Evolutionary conservation across 2,113 vertebrate genomes (phyloP), one percentile per base, ranked within the genome.

Genomic region (Pyrgilauda ruficollis): DNA sequence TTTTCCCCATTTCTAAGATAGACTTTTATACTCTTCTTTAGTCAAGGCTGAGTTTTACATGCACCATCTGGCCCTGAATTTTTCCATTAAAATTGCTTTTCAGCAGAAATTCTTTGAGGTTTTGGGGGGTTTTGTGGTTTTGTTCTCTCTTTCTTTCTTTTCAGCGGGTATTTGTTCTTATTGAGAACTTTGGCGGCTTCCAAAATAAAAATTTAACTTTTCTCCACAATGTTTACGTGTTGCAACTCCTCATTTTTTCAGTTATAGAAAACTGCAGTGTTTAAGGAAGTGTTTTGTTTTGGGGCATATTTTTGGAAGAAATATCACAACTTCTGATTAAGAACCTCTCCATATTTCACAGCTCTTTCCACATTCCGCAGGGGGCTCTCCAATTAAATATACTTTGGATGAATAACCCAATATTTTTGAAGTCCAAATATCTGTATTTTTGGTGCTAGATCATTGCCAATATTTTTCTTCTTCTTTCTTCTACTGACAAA

Each of bases 121-220:
- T 41, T 56, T 24, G 8, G 5, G 4, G 1, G 0, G 0, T 3
- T 3, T 69, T 33, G 16, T 41, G 15, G 1, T 19, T 78, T 92
- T 66, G 3, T 14, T 68, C 47, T 68, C 12, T 53, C 33, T 53
- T 30, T 70, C n/a, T 49, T 55, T 68, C 3, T 68, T 69, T 59
- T 28, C 27, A 85, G 41, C 9, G 39, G 16, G 10, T 66, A 15
- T 49, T 78, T 66, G 11, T 53, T 79, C 59, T 79, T 39, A 15
- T 9, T 41, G n/a, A 53, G 55, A 74, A 53, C 22, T 67, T 70
- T 8, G 33, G 5, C 0, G 0, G 4, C 22, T 82, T 85, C 28
- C 21, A 75, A 83, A 73, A 61, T 18, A 6, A 90, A 92, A 82
- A 83, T 13, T 15, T n/a, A 67, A 59, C 21, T 9, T 37, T 44